Conservation (phyloP, 1,140 invertebrate genomes). For the roundworm (Caenorhabditis elegans) region WBcel235 BX284605.5:13255001-13255500, state of each 20-base stretch:
- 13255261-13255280: too few relatives aligned
- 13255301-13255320: too few relatives aligned
- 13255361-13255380: too few relatives aligned
- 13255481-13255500: too few relatives aligned
- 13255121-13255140: slow-evolving; percentile 5
- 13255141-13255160: slow-evolving; percentile 3
- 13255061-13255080: slow-evolving; percentile 26
- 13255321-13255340: too few relatives aligned
- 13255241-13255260: not conserved
- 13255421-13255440: too few relatives aligned
- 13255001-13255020: not conserved
- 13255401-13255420: too few relatives aligned
- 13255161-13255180: not conserved
- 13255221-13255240: not conserved
- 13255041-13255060: slow-evolving; percentile 21
- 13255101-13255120: not conserved
- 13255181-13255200: not conserved
- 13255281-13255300: too few relatives aligned
- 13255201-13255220: not conserved
- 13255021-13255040: not conserved
- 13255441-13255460: too few relatives aligned
- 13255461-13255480: too few relatives aligned
- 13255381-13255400: too few relatives aligned
- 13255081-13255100: not conserved
- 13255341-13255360: too few relatives aligned